Evolutionary conservation across 2,888 invertebrate genomes (phyloP).

Genomic region (Chromoteleia sp.): DNA sequence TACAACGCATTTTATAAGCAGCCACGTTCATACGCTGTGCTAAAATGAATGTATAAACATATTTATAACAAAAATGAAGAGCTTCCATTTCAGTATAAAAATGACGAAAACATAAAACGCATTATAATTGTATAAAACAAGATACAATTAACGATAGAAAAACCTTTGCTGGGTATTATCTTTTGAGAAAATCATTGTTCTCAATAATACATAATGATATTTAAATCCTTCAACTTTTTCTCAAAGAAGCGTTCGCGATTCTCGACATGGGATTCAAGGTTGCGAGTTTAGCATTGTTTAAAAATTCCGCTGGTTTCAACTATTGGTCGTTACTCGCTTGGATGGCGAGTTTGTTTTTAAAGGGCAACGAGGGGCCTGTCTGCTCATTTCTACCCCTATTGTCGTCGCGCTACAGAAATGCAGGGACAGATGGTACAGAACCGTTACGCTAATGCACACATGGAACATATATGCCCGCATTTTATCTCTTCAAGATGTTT

Average conservation of each 20-base stretch:
- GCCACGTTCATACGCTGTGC: no score
- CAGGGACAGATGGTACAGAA: conserved; percentile 53
- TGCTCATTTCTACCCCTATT: conserved; percentile 48
- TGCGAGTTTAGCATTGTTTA: conserved; percentile 28
- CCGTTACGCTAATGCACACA: conserved; percentile 42
- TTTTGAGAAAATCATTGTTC: conserved; percentile 7
- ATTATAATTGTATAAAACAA: no score
- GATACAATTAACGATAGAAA: no score
- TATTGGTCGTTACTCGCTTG: conserved; percentile 34
- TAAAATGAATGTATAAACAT: no score
- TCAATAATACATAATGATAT: background rate
- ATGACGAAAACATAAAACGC: no score
- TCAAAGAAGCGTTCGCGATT: conserved; percentile 27
- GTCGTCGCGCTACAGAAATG: conserved; percentile 35
- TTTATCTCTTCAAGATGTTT: conserved; percentile 28
- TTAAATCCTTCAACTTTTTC: conserved; percentile 31
- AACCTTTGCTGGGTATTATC: no score
- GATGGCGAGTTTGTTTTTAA: conserved; percentile 50
- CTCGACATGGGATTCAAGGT: conserved; percentile 1
- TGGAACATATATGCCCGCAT: conserved; percentile 9
- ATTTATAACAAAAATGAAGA: no score
- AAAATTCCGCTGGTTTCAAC: conserved; percentile 12
- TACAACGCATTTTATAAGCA: no score
- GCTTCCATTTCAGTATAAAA: no score
- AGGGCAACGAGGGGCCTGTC: conserved; percentile 42